phyloP scores from a whole-genome alignment of 2,888 invertebrate genomes.

The Heteromurus nitidus region DNA sequence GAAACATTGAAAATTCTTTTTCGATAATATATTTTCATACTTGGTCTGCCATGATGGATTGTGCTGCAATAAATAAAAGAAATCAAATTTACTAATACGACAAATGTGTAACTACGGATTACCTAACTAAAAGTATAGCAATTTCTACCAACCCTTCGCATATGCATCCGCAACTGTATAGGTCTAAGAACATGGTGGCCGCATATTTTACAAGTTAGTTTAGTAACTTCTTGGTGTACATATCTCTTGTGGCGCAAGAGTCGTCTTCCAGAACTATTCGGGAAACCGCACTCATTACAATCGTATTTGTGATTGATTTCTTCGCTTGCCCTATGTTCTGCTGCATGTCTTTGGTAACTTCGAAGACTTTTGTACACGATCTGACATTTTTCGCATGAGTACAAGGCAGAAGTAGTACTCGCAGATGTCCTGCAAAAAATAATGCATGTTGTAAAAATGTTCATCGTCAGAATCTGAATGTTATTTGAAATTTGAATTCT shows the following conservation, averaged over 20 bases:
- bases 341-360: conserved; percentile 16
- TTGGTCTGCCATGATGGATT: background rate
- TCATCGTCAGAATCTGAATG: no score
- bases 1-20: background rate
- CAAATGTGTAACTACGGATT: background rate
- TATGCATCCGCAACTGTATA: conserved; percentile 3
- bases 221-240: background rate
- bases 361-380: conserved; percentile 23
- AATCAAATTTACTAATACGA: background rate
- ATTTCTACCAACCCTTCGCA: conserved; percentile 23
- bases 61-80: background rate
- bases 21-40: background rate
- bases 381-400: conserved; percentile 24
- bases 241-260: conserved; percentile 11
- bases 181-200: background rate
- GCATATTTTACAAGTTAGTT: background rate
- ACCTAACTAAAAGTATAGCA: background rate
- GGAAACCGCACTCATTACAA: conserved; percentile 26
- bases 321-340: conserved; percentile 22
- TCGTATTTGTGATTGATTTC: conserved; percentile 31
- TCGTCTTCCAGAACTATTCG: conserved; percentile 22
- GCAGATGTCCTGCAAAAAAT: background rate
- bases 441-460: no score
- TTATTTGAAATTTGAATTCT: no score
- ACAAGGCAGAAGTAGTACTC: no score